phyloP scores from a whole-genome alignment of 2,888 invertebrate species.

The Pseudolycoriella hygida region DNA sequence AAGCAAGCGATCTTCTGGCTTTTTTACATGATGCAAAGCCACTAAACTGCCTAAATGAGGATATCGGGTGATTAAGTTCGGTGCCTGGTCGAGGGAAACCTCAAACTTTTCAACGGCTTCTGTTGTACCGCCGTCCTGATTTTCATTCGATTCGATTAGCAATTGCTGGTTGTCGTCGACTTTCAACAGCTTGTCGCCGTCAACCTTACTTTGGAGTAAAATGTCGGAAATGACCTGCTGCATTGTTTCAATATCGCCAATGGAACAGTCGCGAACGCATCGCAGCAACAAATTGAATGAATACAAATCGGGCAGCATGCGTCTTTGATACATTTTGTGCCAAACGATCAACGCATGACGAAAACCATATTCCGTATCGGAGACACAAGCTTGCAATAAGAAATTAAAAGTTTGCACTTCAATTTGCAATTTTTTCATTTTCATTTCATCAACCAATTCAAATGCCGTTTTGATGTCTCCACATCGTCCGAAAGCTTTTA shows the following conservation, averaged over 20 bases:
- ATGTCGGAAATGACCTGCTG: slow-evolving; percentile 32
- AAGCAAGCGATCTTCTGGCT: slow-evolving; percentile 47
- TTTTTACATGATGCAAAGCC: slow-evolving; percentile 36
- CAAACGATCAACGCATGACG: slow-evolving; percentile 69
- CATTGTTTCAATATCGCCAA: slow-evolving; percentile 46
- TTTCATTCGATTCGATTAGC: neutral
- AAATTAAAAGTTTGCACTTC: slow-evolving; percentile 56
- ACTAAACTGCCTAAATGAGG: slow-evolving; percentile 44
- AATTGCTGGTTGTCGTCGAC: neutral
- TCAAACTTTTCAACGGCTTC: neutral
- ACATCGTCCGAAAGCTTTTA: slow-evolving; percentile 78
- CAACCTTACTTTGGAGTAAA: slow-evolving; percentile 6
- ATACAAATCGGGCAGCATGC: slow-evolving; percentile 47
- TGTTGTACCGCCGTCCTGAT: neutral
- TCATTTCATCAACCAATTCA: slow-evolving; percentile 69
- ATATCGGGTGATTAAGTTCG: slow-evolving; percentile 44
- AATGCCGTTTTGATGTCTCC: slow-evolving; percentile 65
- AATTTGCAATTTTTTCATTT: slow-evolving; percentile 38
- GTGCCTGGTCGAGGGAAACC: slow-evolving; percentile 21
- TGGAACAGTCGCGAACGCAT: slow-evolving; percentile 61
- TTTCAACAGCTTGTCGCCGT: neutral
- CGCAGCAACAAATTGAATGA: slow-evolving; percentile 69
- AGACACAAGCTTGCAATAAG: slow-evolving; percentile 67
- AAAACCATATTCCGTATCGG: slow-evolving; percentile 63
- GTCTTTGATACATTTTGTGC: slow-evolving; percentile 55